Evolutionary conservation across 2,113 vertebrate genomes (phyloP).

Genomic region (Dendropsophus ebraccatus): DNA sequence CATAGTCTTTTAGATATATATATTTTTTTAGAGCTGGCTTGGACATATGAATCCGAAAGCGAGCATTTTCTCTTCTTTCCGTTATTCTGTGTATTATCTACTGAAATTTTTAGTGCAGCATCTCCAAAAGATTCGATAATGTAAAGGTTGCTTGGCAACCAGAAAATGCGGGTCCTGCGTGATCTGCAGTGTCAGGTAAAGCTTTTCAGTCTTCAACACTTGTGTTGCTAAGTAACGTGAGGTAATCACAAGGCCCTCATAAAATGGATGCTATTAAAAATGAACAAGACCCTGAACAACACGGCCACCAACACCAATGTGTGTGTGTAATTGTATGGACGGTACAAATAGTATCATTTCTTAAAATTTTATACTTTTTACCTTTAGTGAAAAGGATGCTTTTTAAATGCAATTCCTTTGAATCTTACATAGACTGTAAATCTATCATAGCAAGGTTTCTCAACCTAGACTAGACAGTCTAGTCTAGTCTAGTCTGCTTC

Average conservation of each 20-base stretch:
- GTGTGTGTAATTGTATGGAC: no score
- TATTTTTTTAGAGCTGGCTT: no score
- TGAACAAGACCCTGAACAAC: background rate
- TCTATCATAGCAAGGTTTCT: no score
- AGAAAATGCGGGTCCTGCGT: conserved; percentile 46
- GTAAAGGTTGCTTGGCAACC: conserved; percentile 49
- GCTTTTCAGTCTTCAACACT: conserved; percentile 24
- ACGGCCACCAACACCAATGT: background rate
- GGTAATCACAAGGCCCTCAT: conserved; percentile 46
- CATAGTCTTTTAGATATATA: no score
- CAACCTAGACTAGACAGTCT: no score
- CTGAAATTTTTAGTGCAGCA: conserved; percentile 17
- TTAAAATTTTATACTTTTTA: no score
- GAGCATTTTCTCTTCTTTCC: background rate
- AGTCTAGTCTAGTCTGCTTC: no score
- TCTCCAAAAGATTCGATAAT: conserved; percentile 24
- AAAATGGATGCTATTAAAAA: conserved; percentile 49
- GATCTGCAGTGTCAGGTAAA: conserved; percentile 51
- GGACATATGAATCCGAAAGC: no score
- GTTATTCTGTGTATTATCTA: background rate
- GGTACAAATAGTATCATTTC: no score
- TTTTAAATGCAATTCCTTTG: no score
- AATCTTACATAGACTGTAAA: no score
- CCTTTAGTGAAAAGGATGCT: no score
- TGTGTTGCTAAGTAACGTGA: conserved; percentile 50